phyloP scores from a whole-genome alignment of 2,113 vertebrate species.

The Hypomesus transpacificus region DNA sequence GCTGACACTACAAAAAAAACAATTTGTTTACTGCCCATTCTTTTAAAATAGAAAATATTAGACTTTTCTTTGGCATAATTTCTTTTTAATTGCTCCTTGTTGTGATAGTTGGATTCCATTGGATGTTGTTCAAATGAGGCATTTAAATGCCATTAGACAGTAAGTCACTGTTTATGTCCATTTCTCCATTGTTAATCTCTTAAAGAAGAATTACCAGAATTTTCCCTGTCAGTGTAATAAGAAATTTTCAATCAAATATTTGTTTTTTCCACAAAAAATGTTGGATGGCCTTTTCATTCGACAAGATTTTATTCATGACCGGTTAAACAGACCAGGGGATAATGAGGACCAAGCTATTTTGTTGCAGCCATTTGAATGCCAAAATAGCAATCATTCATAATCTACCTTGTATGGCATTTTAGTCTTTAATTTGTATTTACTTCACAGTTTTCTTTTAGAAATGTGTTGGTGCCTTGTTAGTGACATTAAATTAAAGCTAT shows the following conservation, averaged over 20 bases:
- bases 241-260: slow-evolving; percentile 42
- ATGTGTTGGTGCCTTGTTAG: neutral
- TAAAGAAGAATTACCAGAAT: slow-evolving; percentile 48
- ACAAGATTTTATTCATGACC: slow-evolving; percentile 42
- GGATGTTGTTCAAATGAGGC: slow-evolving; percentile 69
- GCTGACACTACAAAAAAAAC: slow-evolving; percentile 52
- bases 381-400: slow-evolving; percentile 17
- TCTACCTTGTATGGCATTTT: slow-evolving; percentile 2
- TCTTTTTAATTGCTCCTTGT: slow-evolving; percentile 60
- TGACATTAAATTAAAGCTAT: neutral
- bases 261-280: slow-evolving; percentile 36
- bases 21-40: slow-evolving; percentile 56
- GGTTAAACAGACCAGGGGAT: slow-evolving; percentile 36
- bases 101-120: slow-evolving; percentile 63
- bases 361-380: slow-evolving; percentile 12
- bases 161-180: slow-evolving; percentile 30
- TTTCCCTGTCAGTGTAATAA: slow-evolving; percentile 20
- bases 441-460: neutral
- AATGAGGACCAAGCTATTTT: slow-evolving; percentile 31
- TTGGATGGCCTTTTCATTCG: slow-evolving; percentile 18
- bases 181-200: slow-evolving; percentile 46
- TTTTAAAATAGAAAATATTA: slow-evolving; percentile 50
- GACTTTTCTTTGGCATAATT: slow-evolving; percentile 56
- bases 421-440: neutral
- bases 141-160: slow-evolving; percentile 68